Conservation (phyloP, 2,113 vertebrate species). For the Indicator indicator region DNA sequence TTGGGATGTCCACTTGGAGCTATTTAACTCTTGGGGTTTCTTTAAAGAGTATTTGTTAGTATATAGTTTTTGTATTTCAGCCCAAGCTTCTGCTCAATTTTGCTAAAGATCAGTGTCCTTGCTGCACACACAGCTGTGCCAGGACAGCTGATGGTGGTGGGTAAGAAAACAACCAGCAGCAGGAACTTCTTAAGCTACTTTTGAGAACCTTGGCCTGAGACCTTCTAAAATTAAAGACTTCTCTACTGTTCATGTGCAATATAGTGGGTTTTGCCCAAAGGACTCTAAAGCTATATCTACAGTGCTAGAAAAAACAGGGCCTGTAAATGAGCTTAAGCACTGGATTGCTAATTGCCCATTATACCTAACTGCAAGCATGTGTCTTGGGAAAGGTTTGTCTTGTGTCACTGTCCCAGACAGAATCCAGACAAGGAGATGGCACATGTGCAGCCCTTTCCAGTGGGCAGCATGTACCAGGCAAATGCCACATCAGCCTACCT, state of each 20-base stretch:
- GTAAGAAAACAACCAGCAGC: neutral
- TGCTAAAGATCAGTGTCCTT: neutral
- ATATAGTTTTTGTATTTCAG: neutral
- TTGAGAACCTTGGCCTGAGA: neutral
- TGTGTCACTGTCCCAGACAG: neutral
- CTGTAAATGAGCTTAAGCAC: neutral
- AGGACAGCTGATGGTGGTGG: neutral
- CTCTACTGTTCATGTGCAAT: neutral
- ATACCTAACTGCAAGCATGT: neutral
- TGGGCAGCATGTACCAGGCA: neutral
- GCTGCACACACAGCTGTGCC: neutral
- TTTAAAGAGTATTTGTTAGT: neutral
- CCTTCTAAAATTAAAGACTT: neutral
- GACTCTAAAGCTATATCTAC: neutral
- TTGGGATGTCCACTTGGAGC: neutral
- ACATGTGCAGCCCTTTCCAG: neutral
- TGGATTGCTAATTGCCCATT: slow-evolving; percentile 11
- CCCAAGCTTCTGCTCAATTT: neutral
- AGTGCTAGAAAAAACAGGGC: neutral
- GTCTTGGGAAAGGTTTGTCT: neutral
- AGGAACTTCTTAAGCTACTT: neutral
- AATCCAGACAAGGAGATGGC: neutral
- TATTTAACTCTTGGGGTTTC: neutral
- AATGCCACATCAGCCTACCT: neutral
- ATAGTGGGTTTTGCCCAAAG: neutral